Conservation (phyloP, 2,797 vertebrate species). For the Malurus splendens region DNA sequence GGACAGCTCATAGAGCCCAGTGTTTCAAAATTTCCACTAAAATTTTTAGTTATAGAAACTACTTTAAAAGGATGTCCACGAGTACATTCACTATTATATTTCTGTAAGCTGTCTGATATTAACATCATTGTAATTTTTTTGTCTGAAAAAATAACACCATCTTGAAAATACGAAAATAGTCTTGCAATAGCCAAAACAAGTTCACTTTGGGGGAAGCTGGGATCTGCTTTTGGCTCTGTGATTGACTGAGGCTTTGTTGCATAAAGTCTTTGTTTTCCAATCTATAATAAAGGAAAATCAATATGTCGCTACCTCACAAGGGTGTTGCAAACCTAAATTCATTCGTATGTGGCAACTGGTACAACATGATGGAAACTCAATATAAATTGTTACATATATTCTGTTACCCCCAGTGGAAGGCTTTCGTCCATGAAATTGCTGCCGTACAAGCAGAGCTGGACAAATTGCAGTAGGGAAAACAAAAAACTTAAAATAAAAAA, state of each 20-base stretch:
- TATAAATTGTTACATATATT: conserved; percentile 43
- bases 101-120: neutral
- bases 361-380: conserved; percentile 45
- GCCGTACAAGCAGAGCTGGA: neutral
- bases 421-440: conserved; percentile 58
- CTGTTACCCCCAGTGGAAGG: conserved; percentile 18
- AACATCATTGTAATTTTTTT: neutral
- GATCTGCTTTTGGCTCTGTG: neutral
- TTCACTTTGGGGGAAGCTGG: neutral
- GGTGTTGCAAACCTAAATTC: conserved; percentile 15
- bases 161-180: neutral
- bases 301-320: conserved; percentile 1
- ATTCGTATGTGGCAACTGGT: conserved; percentile 10
- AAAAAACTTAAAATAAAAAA: neutral
- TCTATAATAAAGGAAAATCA: conserved; percentile 38
- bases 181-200: neutral
- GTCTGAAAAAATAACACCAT: neutral
- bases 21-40: conserved; percentile 1
- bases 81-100: neutral
- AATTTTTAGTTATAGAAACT: neutral
- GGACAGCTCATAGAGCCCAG: neutral
- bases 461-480: neutral
- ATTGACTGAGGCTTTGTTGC: conserved; percentile 9
- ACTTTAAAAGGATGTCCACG: neutral
- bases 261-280: conserved; percentile 40